Conservation (phyloP, 2,888 invertebrate genomes). For the Polia nebulosa region DNA sequence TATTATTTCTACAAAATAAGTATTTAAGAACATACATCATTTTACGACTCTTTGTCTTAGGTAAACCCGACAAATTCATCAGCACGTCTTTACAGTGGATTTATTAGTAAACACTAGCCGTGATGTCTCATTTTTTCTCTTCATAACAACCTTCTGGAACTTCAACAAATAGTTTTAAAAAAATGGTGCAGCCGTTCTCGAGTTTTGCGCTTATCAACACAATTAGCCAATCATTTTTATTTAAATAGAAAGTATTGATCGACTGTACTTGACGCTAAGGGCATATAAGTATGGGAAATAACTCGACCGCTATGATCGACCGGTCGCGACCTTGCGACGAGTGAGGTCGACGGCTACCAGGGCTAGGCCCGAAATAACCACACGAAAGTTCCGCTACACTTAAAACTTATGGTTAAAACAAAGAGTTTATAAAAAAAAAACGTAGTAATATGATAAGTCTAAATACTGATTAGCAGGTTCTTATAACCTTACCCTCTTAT, state of each 20-base stretch:
- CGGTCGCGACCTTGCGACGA: constrained; percentile 47
- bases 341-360: constrained; percentile 39
- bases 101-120: constrained; percentile 23
- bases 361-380: constrained; percentile 20
- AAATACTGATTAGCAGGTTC: too few relatives aligned
- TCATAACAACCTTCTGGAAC: too few relatives aligned
- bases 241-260: constrained; percentile 44
- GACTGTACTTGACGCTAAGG: not conserved
- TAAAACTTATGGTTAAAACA: not conserved
- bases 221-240: too few relatives aligned
- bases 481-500: too few relatives aligned
- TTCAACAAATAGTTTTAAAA: too few relatives aligned
- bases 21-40: constrained; percentile 7
- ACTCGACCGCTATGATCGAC: constrained; percentile 37
- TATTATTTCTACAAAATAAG: too few relatives aligned
- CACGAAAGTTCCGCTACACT: constrained; percentile 1
- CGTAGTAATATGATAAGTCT: too few relatives aligned
- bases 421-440: too few relatives aligned
- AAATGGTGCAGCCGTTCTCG: too few relatives aligned
- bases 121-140: too few relatives aligned
- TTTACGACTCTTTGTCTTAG: constrained; percentile 23
- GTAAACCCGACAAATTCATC: constrained; percentile 7
- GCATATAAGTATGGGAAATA: constrained; percentile 11
- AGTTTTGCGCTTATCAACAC: too few relatives aligned
- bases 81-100: not conserved